Evolutionary conservation across 2,797 vertebrate species (phyloP).

Genomic region (Sylvia borin): DNA sequence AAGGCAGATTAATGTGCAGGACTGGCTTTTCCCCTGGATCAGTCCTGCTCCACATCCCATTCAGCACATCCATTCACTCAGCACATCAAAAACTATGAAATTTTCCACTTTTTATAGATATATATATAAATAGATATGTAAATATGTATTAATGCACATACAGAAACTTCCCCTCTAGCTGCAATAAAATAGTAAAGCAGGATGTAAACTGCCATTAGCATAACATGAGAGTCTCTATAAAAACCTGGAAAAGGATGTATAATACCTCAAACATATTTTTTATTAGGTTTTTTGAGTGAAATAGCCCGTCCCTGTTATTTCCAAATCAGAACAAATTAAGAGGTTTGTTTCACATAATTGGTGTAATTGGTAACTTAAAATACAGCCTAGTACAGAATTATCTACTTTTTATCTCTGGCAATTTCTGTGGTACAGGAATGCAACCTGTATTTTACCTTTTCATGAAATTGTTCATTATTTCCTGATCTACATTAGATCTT

Average conservation of each 20-base stretch:
- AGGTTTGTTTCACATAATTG: conserved; percentile 9
- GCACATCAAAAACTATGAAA: neutral
- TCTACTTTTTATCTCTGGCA: neutral
- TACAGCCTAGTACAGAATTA: neutral
- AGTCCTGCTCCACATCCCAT: neutral
- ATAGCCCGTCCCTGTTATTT: neutral
- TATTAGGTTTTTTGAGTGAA: neutral
- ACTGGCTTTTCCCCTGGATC: neutral
- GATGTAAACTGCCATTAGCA: neutral
- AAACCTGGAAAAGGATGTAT: neutral
- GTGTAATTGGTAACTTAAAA: neutral
- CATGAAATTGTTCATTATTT: neutral
- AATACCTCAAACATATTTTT: neutral
- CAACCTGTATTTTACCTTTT: neutral
- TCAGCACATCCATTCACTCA: neutral
- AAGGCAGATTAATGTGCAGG: neutral
- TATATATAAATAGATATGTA: neutral
- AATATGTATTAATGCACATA: neutral
- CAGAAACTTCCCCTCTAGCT: neutral
- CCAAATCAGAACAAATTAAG: neutral
- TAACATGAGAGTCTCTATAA: neutral
- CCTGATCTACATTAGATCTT: neutral
- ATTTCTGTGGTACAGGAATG: neutral
- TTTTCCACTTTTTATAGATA: neutral
- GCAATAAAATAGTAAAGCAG: neutral